Evolutionary conservation across 2,888 invertebrate genomes (phyloP), one percentile per base, ranked within the genome.

Genomic region (Taenaris catops): DNA sequence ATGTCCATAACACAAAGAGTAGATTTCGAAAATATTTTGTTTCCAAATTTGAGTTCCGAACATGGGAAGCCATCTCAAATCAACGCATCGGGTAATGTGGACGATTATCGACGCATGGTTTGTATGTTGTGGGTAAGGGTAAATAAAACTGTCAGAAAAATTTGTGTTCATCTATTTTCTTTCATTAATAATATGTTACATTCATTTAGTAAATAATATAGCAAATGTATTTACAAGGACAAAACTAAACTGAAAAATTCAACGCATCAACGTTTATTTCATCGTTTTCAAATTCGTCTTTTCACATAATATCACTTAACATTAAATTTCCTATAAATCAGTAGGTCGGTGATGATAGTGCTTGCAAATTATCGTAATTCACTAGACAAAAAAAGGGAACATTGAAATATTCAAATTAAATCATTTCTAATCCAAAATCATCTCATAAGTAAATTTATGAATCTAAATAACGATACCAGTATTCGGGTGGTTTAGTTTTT

Each of bases 181-280:
- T 76, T 81, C 79, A 80, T 80, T 84, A 84, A 74, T 84, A 86
- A 83, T 84, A 83, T 80, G 78, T 81, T 86, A 84, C 83, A 84
- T 83, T 84, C 79, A 83, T 84, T 78, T 80, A 78, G 69, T 81
- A 79, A 84, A 86, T 83, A 72, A 87, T 84, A 87, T 75, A 83
- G 83, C 86, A 81, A 84, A 81, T 83, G 72, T 76, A 87, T 87
- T 83, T 87, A 87, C 87, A 87, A 75, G 80, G 83, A 79, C 75
- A 75, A 73, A 83, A 72, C 64, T 52, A 79, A 86, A 86, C 74
- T 62, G 73, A 81, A 81, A 75, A 66, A 70, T 57, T 68, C 69
- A 76, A 79, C 73, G 73, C 72, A 51, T 68, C 60, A 83, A 84
- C 84, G 81, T 75, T 48, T 50, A 35, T 42, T 63, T 45, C 64